A percentile compares a stretch with the other conserved stretches of the same genome.
Conservation (phyloP, 2,113 vertebrate species). For the Tetrax tetrax region DNA sequence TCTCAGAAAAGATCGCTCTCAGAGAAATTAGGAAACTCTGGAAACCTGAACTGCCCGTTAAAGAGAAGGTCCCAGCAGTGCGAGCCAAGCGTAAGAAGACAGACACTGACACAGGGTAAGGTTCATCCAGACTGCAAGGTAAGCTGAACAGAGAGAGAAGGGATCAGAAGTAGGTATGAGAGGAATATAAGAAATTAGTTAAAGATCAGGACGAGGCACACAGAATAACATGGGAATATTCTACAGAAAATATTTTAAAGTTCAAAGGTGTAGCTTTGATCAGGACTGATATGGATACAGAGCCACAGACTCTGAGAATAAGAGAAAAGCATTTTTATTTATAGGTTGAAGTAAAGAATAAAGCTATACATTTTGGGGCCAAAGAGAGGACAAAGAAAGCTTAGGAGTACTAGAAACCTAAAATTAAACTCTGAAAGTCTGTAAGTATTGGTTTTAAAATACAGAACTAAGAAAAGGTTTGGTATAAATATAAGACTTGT, state of each 20-base stretch:
- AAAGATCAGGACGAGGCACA: not conserved
- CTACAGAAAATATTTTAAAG: not conserved
- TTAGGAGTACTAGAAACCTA: not conserved
- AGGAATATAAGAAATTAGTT: not conserved
- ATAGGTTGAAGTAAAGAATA: not conserved
- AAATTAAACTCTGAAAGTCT: not conserved
- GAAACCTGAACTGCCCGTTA: not conserved
- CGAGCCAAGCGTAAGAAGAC: not conserved
- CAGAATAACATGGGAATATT: not conserved
- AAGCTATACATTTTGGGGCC: not conserved
- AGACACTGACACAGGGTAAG: not conserved
- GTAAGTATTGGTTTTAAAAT: constrained; percentile 10
- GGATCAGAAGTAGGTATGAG: not conserved
- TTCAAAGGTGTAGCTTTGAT: not conserved
- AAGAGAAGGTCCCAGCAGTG: not conserved
- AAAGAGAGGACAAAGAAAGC: not conserved
- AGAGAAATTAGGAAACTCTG: not conserved
- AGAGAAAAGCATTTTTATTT: not conserved
- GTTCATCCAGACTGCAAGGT: not conserved
- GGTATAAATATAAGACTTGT: not conserved
- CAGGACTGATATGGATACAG: not conserved
- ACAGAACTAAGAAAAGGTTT: not conserved
- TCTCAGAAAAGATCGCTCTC: not conserved
- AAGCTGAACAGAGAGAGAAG: not conserved
- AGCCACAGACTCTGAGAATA: not conserved